A percentile compares a stretch with the other conserved stretches of the same genome.
phyloP scores from a whole-genome alignment of 1,140 invertebrate species.

The Mamestra configurata region DNA sequence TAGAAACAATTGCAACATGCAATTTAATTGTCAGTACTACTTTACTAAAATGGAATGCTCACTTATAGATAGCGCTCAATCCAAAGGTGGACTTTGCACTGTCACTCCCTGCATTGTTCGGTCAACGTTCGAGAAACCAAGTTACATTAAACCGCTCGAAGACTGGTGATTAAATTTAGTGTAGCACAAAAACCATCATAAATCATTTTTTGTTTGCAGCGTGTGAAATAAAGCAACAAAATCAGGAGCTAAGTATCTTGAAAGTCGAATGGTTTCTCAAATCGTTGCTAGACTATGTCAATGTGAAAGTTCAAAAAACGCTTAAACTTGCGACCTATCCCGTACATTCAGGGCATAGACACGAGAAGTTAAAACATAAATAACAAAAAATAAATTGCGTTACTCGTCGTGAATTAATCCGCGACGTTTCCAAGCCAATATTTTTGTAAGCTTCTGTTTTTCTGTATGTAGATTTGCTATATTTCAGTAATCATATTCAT shows the following conservation, averaged over 20 bases:
- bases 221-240: background rate
- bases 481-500: slow-evolving; percentile 14
- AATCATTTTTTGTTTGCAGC: background rate
- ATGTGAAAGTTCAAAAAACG: slow-evolving; percentile 47
- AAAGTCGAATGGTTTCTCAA: slow-evolving; percentile 16
- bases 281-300: background rate
- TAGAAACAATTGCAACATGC: background rate
- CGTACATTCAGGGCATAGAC: slow-evolving; percentile 19
- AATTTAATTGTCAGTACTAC: background rate
- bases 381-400: slow-evolving; percentile 23
- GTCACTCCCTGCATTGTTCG: background rate
- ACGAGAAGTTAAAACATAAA: slow-evolving; percentile 26
- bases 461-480: background rate
- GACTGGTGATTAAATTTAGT: background rate
- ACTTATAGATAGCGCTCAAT: background rate
- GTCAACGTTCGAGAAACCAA: background rate
- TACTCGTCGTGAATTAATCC: slow-evolving; percentile 15
- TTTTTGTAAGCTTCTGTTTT: slow-evolving; percentile 8
- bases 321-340: slow-evolving; percentile 31
- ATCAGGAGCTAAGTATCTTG: background rate
- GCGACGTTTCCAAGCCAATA: background rate
- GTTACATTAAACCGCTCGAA: background rate
- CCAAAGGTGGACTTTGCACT: background rate
- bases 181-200: background rate
- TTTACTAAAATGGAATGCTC: background rate